A percentile compares a stretch with the other conserved stretches of the same genome.
Conservation (phyloP, 2,797 vertebrate genomes). For the Dryobates pubescens region DNA sequence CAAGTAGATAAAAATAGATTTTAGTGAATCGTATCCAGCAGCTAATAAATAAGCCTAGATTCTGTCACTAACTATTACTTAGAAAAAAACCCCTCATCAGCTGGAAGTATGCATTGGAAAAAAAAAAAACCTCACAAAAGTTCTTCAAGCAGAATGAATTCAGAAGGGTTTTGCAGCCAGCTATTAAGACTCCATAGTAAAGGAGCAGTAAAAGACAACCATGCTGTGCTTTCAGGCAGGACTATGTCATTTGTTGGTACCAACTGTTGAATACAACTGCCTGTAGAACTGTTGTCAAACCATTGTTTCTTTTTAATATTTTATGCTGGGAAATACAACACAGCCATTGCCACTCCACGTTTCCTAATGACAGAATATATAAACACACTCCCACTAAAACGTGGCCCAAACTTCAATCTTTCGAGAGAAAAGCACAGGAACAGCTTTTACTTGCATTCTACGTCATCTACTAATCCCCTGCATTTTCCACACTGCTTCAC, state of each 20-base stretch:
- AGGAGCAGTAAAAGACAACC: constrained; percentile 23
- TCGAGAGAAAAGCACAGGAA: constrained; percentile 8
- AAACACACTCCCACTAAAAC: constrained; percentile 32
- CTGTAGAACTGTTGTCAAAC: constrained; percentile 27
- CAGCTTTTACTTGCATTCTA: background rate
- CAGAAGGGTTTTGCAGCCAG: constrained; percentile 37
- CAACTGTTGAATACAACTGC: constrained; percentile 30
- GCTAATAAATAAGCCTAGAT: constrained; percentile 21
- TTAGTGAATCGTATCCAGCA: constrained; percentile 34
- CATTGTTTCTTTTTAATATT: constrained; percentile 23
- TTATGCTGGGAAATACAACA: background rate
- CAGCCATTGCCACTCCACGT: background rate
- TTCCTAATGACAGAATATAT: constrained; percentile 18
- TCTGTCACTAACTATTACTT: constrained; percentile 8
- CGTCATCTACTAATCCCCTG: constrained; percentile 3
- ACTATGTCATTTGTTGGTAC: constrained; percentile 40
- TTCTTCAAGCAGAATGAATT: constrained; percentile 42
- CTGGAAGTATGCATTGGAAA: constrained; percentile 39
- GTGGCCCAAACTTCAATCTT: background rate
- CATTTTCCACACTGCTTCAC: constrained; percentile 32
- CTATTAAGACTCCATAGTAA: constrained; percentile 33
- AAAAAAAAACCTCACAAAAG: constrained; percentile 33
- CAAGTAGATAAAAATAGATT: constrained; percentile 33
- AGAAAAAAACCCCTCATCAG: constrained; percentile 21
- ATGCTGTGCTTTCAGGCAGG: constrained; percentile 54